These are phyloP conservation scores for Paramormyrops hopkinsi DNA, from an alignment of 2,797 vertebrate species.

Conservation along the genomic window DNA sequence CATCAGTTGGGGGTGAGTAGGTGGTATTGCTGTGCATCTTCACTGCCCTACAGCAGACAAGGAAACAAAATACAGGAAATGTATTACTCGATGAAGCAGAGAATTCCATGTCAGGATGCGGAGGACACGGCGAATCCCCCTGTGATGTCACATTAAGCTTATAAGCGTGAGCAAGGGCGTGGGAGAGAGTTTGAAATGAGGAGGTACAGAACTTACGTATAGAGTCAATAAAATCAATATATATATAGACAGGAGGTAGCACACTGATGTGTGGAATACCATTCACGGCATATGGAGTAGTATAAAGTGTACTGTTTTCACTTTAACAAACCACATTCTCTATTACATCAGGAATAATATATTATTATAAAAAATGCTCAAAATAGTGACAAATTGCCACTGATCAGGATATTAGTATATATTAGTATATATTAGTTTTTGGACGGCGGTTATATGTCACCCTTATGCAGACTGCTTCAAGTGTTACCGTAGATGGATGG, in stretches of 20 bases:
- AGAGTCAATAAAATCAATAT: background rate
- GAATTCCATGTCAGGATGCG: background rate
- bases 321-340: background rate
- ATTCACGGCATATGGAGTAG: background rate
- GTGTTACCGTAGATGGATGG: background rate
- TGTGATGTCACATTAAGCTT: background rate
- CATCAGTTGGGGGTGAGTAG: constrained; percentile 58
- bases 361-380: background rate
- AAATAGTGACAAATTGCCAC: background rate
- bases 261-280: background rate
- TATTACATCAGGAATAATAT: background rate
- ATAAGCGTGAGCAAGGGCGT: background rate
- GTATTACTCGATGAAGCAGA: background rate
- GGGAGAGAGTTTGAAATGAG: background rate
- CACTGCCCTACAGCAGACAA: constrained; percentile 40
- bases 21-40: constrained; percentile 58
- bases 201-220: background rate
- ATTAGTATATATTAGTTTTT: no score
- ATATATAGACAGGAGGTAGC: background rate
- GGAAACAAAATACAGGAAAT: constrained; percentile 11
- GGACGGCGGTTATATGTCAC: no score
- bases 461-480: no score
- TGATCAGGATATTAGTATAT: background rate
- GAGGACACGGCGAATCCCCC: background rate
- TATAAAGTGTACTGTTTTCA: background rate